These are phyloP conservation scores for Synergus japonicus DNA, from an alignment of 2,888 invertebrate species.

Conservation along the genomic window DNA sequence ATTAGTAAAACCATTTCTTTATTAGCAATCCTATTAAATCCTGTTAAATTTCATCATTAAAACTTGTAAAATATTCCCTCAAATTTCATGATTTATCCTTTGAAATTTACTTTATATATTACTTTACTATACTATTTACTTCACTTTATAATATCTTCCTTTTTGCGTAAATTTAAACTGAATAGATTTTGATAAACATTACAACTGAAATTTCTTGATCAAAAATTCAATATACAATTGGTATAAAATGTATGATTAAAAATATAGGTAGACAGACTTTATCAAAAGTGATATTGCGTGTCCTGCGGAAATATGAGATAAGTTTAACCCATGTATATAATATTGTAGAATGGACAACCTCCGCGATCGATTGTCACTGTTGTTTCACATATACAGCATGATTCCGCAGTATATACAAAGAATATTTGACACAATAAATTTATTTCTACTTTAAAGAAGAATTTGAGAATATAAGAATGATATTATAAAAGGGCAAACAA, in stretches of 20 bases:
- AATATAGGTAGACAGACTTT: conserved; percentile 7
- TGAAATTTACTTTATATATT: no score
- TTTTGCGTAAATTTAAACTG: no score
- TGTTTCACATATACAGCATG: conserved; percentile 14
- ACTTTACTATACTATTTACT: no score
- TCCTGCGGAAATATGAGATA: conserved; percentile 24
- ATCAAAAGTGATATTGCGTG: conserved; percentile 21
- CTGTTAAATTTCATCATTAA: no score
- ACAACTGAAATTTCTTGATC: no score
- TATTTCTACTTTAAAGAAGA: background rate
- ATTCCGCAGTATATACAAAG: conserved; percentile 1
- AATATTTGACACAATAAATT: background rate
- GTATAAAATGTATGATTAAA: conserved; percentile 19
- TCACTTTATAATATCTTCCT: no score
- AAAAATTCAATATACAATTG: no score
- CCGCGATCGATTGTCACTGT: conserved; percentile 26
- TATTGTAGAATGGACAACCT: background rate
- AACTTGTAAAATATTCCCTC: no score
- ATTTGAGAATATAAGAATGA: background rate
- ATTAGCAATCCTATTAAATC: no score
- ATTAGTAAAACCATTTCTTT: conserved; percentile 36
- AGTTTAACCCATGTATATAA: background rate
- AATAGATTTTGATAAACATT: no score
- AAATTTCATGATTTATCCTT: no score
- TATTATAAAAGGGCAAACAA: background rate